Percentiles rank a stretch among this genome's conserved stretches.
Evolutionary conservation across 1,140 invertebrate genomes (phyloP).

Genomic region (Bicyclus anynana): DNA sequence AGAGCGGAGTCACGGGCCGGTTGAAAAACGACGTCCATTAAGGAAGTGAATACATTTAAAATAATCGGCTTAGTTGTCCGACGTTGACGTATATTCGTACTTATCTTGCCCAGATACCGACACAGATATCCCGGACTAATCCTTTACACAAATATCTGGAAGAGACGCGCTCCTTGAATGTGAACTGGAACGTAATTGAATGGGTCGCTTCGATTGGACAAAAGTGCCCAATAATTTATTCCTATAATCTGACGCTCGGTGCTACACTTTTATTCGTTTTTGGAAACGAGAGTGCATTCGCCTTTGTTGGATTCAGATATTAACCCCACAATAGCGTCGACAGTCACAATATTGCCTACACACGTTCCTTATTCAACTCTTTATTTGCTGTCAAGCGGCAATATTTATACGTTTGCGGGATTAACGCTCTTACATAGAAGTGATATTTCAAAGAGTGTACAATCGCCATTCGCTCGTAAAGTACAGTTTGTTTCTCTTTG

Average conservation of each 20-base stretch:
- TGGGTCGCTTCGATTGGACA: conserved; percentile 65
- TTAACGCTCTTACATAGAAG: conserved; percentile 38
- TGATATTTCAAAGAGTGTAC: conserved; percentile 20
- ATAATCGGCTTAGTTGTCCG: conserved; percentile 75
- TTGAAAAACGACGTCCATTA: conserved; percentile 76
- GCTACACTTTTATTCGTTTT: conserved; percentile 58
- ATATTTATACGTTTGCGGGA: conserved; percentile 53
- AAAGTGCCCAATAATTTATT: conserved; percentile 75
- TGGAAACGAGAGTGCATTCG: conserved; percentile 51
- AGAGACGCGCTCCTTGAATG: conserved; percentile 67
- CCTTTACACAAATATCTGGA: conserved; percentile 73
- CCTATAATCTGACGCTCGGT: conserved; percentile 70
- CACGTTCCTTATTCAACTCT: conserved; percentile 52
- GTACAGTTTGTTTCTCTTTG: conserved; percentile 20
- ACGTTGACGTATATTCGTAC: conserved; percentile 77
- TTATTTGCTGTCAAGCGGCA: conserved; percentile 49
- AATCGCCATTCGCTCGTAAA: conserved; percentile 24
- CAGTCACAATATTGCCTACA: conserved; percentile 66
- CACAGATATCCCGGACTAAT: conserved; percentile 73
- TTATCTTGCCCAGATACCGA: conserved; percentile 75
- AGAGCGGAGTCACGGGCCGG: conserved; percentile 46
- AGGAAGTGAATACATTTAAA: conserved; percentile 78
- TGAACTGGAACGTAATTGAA: conserved; percentile 54
- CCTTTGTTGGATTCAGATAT: conserved; percentile 66
- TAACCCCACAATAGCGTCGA: conserved; percentile 57